Base-by-base conservation (phyloP, 2,888 invertebrate species). In the Gari tellinella region DNA sequence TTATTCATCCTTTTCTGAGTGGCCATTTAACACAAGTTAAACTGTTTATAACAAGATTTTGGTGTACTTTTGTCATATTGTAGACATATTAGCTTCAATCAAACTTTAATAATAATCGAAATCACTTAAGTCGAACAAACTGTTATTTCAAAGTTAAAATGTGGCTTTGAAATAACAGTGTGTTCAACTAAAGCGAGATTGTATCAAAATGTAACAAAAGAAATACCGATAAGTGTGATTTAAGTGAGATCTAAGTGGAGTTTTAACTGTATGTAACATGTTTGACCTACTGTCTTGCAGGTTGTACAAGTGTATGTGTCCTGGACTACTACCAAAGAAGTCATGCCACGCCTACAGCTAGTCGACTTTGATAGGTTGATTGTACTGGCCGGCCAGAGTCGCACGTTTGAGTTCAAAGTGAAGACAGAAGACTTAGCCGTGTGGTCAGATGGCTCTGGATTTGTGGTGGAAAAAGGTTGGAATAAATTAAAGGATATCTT, bases 281-380 rank as follows among this genome's bases (percentile, higher is more conserved):
- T 37, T 17, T 15, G 14, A 38, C 8, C 1, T 37, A 37, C 37
- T 26, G 5, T 23, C 19, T 62, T 72, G 15, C 72, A 90, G 89
- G 87, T 90, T 8, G 73, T 87, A 21, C 90, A 90, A 65, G 75
- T 88, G 2, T 90, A 90, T 63, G 78, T 90, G 19, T 74, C 80
- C 7, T 90, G 90, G 90, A 38, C 61, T 0, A 69, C 78, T 43
- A 65, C 84, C 2, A 78, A 72, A 15, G 81, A 83, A 26, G 67
- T 66, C 12, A 86, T 84, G 82, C 89, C 89, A 3, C 61, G 80
- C 26, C 55, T 82, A 25, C 88, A 88, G 60, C 80, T 89, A 21
- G 87, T 81, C 17, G 86, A 79, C 1, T 88, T 88, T 55, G 52
- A 76, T 7, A 65, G 87, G 15, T 51, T 78, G 17, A 62, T 70